Evolutionary conservation across 2,797 vertebrate species (phyloP), one percentile per base, ranked within the genome.

Genomic region (Buceros bicornis): DNA sequence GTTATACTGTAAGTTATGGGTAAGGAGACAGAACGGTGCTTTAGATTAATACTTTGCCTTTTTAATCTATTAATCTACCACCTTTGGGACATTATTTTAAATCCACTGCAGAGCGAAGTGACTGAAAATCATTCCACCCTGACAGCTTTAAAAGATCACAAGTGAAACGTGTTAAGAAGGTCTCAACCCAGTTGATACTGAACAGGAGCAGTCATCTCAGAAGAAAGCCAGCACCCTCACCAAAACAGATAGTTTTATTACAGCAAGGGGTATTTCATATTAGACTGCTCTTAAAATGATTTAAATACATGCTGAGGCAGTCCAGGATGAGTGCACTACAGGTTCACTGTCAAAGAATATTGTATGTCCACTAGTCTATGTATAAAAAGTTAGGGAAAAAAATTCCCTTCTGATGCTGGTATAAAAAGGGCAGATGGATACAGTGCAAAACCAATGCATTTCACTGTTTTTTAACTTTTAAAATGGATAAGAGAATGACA

Each of bases 91-190:
- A 94, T 28, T 77, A 87, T 97, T 98, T 97, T 97, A 97, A 97
- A 97, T 94, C 95, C 89, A 96, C 84, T 97, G 65, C 87, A 57
- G 89, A 96, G 78, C 33, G 42, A 93, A 97, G 91, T 97, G 98
- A 97, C 96, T 97, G 97, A 95, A 98, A 98, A 98, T 97, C 97
- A 92, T 98, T 98, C 95, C 53, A 33, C 29, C 28, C 92, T 97
- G 97, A 97, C 96, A 97, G 94, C 82, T 98, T 97, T 96, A 95
- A 97, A 98, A 98, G 95, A 97, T 94, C 97, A 96, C 90, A 85
- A 95, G 91, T 87, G 95, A 97, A 97, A 86, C 5, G 5, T 25
- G 91, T 73, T 97, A 95, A 96, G 92, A 91, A 95, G 96, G 83
- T 96, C 97, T 96, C 94, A 82, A 61, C 78, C 90, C 43, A 11